These are phyloP conservation scores for Yponomeuta sedellus DNA, from an alignment of 2,888 invertebrate species.

Conservation along the genomic window DNA sequence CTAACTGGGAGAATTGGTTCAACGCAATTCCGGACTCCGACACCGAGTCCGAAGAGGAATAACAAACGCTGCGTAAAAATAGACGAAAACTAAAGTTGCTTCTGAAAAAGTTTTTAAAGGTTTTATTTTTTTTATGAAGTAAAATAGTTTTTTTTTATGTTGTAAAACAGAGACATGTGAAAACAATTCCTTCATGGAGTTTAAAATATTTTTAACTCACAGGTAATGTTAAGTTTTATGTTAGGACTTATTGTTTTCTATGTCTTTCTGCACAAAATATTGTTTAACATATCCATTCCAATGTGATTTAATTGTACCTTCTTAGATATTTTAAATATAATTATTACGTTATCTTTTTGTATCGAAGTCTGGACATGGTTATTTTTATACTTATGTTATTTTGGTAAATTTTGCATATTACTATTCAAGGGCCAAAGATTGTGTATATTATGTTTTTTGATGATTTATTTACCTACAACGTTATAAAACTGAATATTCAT, in stretches of 20 bases:
- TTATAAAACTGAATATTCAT: too few relatives aligned
- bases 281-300: slow-evolving; percentile 5
- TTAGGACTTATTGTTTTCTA: too few relatives aligned
- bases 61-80: neutral
- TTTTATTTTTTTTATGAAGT: too few relatives aligned
- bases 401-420: neutral
- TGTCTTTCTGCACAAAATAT: too few relatives aligned
- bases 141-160: too few relatives aligned
- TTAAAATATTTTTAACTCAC: too few relatives aligned
- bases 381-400: neutral
- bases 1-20: slow-evolving; percentile 78
- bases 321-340: slow-evolving; percentile 1
- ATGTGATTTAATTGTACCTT: neutral
- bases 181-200: too few relatives aligned
- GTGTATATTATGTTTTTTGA: neutral
- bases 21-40: slow-evolving; percentile 79
- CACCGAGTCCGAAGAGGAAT: slow-evolving; percentile 48
- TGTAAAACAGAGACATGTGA: too few relatives aligned
- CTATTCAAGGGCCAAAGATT: neutral
- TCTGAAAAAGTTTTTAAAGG: too few relatives aligned
- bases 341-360: neutral
- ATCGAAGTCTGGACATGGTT: neutral
- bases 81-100: neutral
- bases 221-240: too few relatives aligned
- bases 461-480: neutral